A percentile compares a stretch with the other conserved stretches of the same genome.
Conservation (phyloP, 2,888 invertebrate species). For the Pseudeuparius sepicola region DNA sequence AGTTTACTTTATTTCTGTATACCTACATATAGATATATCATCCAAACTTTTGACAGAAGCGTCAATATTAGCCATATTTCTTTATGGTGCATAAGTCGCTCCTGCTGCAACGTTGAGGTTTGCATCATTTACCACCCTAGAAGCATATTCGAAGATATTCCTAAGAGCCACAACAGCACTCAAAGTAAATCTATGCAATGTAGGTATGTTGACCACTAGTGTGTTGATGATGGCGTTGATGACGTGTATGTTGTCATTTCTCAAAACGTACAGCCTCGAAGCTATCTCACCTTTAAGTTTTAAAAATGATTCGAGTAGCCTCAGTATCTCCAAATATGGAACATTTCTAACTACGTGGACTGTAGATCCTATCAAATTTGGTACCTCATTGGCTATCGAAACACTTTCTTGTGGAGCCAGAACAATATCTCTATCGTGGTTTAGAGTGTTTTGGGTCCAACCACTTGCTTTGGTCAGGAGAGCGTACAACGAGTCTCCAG, state of each 20-base stretch:
- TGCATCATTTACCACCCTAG: conserved; percentile 11
- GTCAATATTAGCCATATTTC: no score
- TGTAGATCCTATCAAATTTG: conserved; percentile 7
- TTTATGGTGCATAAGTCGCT: no score
- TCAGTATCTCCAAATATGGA: conserved; percentile 20
- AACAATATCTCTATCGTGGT: background rate
- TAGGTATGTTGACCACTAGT: conserved; percentile 15
- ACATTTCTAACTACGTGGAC: conserved; percentile 11
- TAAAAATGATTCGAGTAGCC: conserved; percentile 18
- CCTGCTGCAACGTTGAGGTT: conserved; percentile 7
- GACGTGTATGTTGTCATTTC: conserved; percentile 17
- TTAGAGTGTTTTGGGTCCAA: conserved; percentile 13
- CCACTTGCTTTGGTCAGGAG: conserved; percentile 12
- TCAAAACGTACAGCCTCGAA: conserved; percentile 11
- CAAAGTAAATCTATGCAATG: conserved; percentile 19
- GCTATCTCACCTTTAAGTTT: conserved; percentile 19
- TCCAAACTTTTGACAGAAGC: no score
- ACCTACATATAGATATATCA: no score
- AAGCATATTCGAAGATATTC: conserved; percentile 19
- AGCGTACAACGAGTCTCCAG: conserved; percentile 8
- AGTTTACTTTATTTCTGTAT: no score
- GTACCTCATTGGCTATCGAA: no score
- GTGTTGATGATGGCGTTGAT: conserved; percentile 17
- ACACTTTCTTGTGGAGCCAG: background rate
- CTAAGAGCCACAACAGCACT: conserved; percentile 15